Conservation (phyloP, 2,113 vertebrate species). For the Garra rufa region DNA sequence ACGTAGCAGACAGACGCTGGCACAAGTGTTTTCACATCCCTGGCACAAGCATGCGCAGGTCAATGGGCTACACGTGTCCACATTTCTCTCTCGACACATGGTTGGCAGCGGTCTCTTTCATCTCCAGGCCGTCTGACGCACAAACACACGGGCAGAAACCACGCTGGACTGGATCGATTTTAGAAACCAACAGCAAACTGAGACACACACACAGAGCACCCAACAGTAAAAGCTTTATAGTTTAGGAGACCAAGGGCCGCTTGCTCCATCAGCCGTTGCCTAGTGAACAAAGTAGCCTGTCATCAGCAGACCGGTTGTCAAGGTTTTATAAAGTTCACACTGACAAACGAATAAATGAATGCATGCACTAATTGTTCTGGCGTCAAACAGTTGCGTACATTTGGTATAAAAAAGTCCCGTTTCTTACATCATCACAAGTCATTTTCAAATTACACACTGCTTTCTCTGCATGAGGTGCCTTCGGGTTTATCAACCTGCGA, state of each 20-base stretch:
- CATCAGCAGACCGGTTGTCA: slow-evolving; percentile 57
- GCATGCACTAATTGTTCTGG: background rate
- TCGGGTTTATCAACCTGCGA: background rate
- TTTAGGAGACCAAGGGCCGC: slow-evolving; percentile 8
- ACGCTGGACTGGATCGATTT: background rate
- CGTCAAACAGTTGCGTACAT: background rate
- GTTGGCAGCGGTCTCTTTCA: background rate
- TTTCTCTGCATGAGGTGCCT: background rate
- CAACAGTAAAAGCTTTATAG: background rate
- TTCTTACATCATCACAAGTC: background rate
- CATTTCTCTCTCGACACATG: background rate
- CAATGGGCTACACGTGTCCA: background rate
- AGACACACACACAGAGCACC: background rate
- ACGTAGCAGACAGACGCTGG: background rate
- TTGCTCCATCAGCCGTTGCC: slow-evolving; percentile 41
- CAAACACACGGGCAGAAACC: background rate
- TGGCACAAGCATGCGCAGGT: background rate
- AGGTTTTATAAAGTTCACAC: slow-evolving; percentile 57
- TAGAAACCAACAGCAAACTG: background rate
- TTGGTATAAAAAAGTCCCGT: background rate
- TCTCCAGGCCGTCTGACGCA: slow-evolving; percentile 37
- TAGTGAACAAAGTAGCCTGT: slow-evolving; percentile 60
- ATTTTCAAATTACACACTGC: background rate
- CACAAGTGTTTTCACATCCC: background rate
- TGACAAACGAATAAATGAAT: background rate